A percentile compares a stretch with the other conserved stretches of the same genome.
Conservation (phyloP, 30 jellyfish, hydroid and myxozoan genomes). For the Morbakka virulenta region DNA sequence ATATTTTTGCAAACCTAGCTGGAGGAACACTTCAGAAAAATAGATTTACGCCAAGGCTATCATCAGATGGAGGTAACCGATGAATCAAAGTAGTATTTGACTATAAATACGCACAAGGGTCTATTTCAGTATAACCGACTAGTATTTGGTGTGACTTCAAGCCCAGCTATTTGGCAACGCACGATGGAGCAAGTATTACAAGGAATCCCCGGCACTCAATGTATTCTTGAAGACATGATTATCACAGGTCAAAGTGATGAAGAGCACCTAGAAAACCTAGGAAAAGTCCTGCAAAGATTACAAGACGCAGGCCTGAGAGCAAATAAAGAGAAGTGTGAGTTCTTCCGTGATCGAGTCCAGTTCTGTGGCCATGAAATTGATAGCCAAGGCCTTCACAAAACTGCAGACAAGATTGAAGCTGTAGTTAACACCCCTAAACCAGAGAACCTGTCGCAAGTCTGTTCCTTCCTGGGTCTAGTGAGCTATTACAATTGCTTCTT, state of each 20-base stretch:
- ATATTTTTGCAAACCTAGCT: not conserved
- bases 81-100: not conserved
- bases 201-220: not conserved
- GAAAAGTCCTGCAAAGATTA: not conserved
- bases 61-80: not conserved
- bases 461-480: conserved; percentile 48
- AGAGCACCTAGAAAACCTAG: conserved; percentile 11
- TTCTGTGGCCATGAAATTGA: conserved; percentile 7
- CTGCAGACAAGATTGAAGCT: conserved; percentile 17
- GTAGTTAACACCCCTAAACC: conserved; percentile 32
- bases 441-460: conserved; percentile 36
- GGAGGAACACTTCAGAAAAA: not conserved
- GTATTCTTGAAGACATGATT: conserved; percentile 33
- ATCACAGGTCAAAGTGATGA: conserved; percentile 21
- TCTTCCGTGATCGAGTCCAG: too few species aligned
- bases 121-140: not conserved
- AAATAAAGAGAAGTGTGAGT: too few species aligned
- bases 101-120: not conserved
- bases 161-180: not conserved
- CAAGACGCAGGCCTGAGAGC: not conserved
- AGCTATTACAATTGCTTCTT: conserved; percentile 16
- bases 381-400: conserved; percentile 39
- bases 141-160: not conserved
- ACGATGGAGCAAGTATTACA: not conserved
- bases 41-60: not conserved